Evolutionary conservation across 2,888 invertebrate genomes (phyloP), one percentile per base, ranked within the genome.

Genomic region (Antitype chi): DNA sequence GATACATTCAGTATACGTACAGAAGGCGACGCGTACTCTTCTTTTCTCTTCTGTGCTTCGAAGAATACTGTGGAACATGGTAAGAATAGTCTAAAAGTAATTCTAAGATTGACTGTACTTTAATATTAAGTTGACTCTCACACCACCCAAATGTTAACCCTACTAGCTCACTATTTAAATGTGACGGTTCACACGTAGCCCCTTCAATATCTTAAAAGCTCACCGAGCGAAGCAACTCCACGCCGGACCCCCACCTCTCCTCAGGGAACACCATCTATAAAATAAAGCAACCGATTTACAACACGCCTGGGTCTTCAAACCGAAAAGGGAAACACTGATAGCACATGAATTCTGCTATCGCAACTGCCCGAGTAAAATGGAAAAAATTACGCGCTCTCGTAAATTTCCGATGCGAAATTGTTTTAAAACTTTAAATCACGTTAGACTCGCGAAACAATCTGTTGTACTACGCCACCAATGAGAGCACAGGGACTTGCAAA

Each of bases 1-100:
- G 99, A 99, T 99, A 99, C 99, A 99, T 99, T 99, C 99, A 99
- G 99, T 99, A 99, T 99, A 99, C 99, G 99, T 99, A 98, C 98
- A 99, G 98, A 99, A 98, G 98, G 98, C 98, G 97, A 97, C 97
- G 97, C 97, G 95, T 93, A 92, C 82, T 96, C 97, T 97, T 96
- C 97, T 92, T 92, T 94, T 92, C 90, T 90, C 85, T 70, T 66
- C 87, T 62, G 84, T 73, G 68, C 82, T 66, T 67, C 81, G 92
- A 91, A 93, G 86, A 93, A 92, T 70, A 87, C 87, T 87, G 83
- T 82, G 87, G 70, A 86, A 74, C 55, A 71, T 70, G 55, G 88
- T 76, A 81, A 76, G 88, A 59, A 64, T 63, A 70, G 15, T 47
- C 77, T 71, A 72, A 81, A 73, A 74, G 38, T 69, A 77, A 76